phyloP scores from a whole-genome alignment of 2,888 invertebrate species.

The Phymatocera aterrima region DNA sequence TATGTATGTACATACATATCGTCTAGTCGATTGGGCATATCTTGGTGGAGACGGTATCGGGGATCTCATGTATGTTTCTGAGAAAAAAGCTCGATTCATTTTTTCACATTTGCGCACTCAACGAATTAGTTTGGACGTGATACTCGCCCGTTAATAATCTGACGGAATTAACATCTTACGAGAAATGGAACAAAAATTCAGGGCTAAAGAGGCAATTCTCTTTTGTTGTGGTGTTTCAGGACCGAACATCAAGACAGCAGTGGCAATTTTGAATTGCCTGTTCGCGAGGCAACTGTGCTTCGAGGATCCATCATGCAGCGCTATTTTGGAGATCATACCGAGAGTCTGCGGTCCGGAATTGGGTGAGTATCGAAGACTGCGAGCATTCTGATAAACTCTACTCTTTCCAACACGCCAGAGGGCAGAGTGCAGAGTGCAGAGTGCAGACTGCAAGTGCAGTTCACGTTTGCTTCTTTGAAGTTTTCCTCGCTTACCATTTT shows the following conservation, averaged over 20 bases:
- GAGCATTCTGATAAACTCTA: slow-evolving; percentile 44
- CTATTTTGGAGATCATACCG: slow-evolving; percentile 93
- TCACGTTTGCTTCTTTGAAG: background rate
- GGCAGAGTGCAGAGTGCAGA: background rate
- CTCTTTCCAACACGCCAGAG: no score
- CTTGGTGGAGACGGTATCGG: background rate
- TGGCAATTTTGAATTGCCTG: slow-evolving; percentile 92
- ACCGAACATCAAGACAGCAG: slow-evolving; percentile 86
- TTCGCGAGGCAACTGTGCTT: slow-evolving; percentile 92
- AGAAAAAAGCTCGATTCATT: no score
- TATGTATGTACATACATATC: background rate
- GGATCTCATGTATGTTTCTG: no score
- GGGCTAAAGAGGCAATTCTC: slow-evolving; percentile 43
- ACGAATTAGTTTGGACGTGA: no score
- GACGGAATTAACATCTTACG: no score
- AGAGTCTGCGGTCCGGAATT: slow-evolving; percentile 94
- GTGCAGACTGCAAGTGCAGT: background rate
- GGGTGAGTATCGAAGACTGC: slow-evolving; percentile 80
- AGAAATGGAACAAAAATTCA: slow-evolving; percentile 45
- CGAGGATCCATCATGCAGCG: slow-evolving; percentile 93
- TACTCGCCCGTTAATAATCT: no score
- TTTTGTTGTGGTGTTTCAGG: slow-evolving; percentile 82
- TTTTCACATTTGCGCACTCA: no score
- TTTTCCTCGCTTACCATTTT: background rate
- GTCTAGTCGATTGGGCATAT: background rate